phyloP scores from a whole-genome alignment of 1,140 invertebrate species.

The Eufriesea mexicana region DNA sequence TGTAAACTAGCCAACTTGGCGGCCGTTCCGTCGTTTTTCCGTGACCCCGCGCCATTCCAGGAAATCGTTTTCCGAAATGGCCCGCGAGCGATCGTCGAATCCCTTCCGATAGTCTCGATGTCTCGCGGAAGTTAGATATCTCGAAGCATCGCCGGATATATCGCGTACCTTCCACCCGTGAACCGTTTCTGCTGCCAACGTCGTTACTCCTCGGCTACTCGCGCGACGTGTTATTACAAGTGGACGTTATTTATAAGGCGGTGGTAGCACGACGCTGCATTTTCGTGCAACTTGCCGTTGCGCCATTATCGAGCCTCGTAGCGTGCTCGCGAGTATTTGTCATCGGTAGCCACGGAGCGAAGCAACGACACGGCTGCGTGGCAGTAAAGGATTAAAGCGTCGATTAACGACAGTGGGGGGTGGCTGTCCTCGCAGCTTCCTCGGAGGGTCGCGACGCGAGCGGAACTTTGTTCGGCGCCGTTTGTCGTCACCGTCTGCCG shows the following conservation, averaged over 20 bases:
- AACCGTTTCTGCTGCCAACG: background rate
- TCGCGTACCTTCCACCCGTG: too few species aligned
- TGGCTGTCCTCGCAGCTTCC: background rate
- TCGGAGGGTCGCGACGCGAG: background rate
- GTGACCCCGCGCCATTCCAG: background rate
- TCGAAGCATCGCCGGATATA: too few species aligned
- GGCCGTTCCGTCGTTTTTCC: background rate
- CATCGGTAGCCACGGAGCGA: background rate
- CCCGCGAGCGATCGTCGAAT: background rate
- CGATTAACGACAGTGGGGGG: background rate
- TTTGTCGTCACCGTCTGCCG: constrained; percentile 31
- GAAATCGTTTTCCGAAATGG: background rate
- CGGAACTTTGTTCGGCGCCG: constrained; percentile 18
- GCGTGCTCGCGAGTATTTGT: constrained; percentile 22
- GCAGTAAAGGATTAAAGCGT: constrained; percentile 7
- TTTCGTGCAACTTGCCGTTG: background rate
- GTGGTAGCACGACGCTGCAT: background rate
- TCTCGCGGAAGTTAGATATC: too few species aligned
- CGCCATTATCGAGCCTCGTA: background rate
- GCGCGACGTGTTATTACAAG: background rate
- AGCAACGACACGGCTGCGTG: background rate
- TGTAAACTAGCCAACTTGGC: constrained; percentile 29
- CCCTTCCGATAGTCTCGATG: background rate
- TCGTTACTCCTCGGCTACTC: background rate
- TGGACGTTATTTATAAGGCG: background rate